phyloP scores from a whole-genome alignment of 2,797 vertebrate species.

The Periophthalmus magnuspinnatus region DNA sequence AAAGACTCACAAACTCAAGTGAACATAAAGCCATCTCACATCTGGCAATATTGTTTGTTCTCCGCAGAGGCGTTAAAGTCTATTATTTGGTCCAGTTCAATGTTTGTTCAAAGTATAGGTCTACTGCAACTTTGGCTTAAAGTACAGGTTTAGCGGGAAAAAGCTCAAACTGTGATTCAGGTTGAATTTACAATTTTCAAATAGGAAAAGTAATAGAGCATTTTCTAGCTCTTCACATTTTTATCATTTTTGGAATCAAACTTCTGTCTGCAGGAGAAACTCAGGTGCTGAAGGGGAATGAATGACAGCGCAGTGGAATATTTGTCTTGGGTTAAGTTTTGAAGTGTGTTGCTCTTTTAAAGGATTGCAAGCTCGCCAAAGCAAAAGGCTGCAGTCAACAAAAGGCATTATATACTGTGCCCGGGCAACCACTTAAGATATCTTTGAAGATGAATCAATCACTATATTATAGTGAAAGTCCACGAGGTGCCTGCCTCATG shows the following conservation, averaged over 20 bases:
- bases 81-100: constrained; percentile 58
- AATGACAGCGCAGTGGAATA: constrained; percentile 60
- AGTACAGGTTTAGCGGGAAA: constrained; percentile 53
- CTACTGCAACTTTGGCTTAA: constrained; percentile 51
- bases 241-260: constrained; percentile 68
- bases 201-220: constrained; percentile 33
- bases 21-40: constrained; percentile 51
- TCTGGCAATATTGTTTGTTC: constrained; percentile 35
- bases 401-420: constrained; percentile 71
- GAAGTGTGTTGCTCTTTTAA: constrained; percentile 70
- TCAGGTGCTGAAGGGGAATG: constrained; percentile 47
- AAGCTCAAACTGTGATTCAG: constrained; percentile 43
- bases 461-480: constrained; percentile 89
- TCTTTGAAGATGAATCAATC: constrained; percentile 89
- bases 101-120: constrained; percentile 68
- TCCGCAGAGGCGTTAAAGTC: constrained; percentile 48
- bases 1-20: constrained; percentile 47
- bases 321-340: constrained; percentile 70
- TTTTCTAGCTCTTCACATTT: constrained; percentile 36
- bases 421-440: constrained; percentile 84
- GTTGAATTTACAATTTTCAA: constrained; percentile 58
- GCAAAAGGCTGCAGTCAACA: constrained; percentile 75
- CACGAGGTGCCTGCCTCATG: constrained; percentile 80
- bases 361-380: constrained; percentile 64
- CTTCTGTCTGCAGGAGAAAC: constrained; percentile 57